Evolutionary conservation across 1,140 invertebrate species (phyloP), one percentile per base, ranked within the genome.

Genomic region (Dermatophagoides farinae): DNA sequence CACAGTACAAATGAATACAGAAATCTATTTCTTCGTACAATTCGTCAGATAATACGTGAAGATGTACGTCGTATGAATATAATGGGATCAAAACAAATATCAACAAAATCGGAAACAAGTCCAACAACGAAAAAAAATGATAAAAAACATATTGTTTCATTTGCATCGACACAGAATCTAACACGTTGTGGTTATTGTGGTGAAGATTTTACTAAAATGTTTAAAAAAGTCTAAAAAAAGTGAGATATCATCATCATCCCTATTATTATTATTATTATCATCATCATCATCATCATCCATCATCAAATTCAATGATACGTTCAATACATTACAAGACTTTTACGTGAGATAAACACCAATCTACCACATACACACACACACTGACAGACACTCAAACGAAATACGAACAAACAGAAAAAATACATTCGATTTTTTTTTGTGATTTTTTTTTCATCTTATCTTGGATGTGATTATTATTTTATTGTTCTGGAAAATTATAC

Each of bases 11-110:
- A 82, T 57, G 90, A 95, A 70, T 93, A 93, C 71, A 82, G 91
- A 66, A 91, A 92, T 72, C 88, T 88, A 64, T 95, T 96, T 77
- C 77, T 97, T 64, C 90, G 89, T 72, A 93, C 89, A 50, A 95
- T 96, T 65, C 78, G 90, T 55, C 89, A 95, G 74, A 95, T 93
- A 46, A 96, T 96, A 63, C 79, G 90, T 60, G 91, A 96, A 72
- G 88, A 86, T 60, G 88, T 92, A 12, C 79, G 88, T 64, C 91
- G 91, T 68, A 92, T 91, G 88, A 88, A 83, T 67, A 85, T 92
- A 11, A 55, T 55, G 16, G 25, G 31, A 5, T 14, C 53, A n/a
- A 14, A 23, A 20, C 53, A 14, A 44, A 23, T 12, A 25, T 38
- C 53, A 6, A 38, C 31, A 1, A 14, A 23, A n/a, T 16, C 53